Conservation (phyloP, 2,888 invertebrate species). For the Lumbricus terrestris region DNA sequence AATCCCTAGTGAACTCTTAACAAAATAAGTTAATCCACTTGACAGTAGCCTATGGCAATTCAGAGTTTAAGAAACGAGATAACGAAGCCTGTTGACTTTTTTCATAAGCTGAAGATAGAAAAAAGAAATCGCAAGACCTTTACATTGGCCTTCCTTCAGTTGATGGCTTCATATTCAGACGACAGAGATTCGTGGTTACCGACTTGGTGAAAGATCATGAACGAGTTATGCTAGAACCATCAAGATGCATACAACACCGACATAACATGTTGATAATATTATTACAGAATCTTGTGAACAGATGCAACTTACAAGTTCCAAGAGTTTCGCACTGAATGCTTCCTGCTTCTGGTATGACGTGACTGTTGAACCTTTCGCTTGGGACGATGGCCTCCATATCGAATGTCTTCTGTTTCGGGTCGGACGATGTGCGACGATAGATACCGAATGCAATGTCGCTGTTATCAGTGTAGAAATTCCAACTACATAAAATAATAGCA, state of each 20-base stretch:
- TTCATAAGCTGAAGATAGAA: too few species aligned
- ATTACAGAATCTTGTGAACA: background rate
- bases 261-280: too few species aligned
- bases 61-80: too few species aligned
- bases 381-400: conserved; percentile 63
- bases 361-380: conserved; percentile 73
- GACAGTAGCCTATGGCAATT: background rate
- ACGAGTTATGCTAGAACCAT: background rate
- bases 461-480: conserved; percentile 82
- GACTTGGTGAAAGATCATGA: too few species aligned
- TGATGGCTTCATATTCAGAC: too few species aligned
- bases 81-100: too few species aligned
- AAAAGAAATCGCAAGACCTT: too few species aligned
- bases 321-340: conserved; percentile 25
- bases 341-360: conserved; percentile 78
- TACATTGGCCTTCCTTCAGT: too few species aligned
- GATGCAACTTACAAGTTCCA: conserved; percentile 36
- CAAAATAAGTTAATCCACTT: background rate
- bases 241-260: background rate
- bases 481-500: conserved; percentile 66
- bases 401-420: conserved; percentile 30
- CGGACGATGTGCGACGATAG: conserved; percentile 50
- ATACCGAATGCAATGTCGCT: conserved; percentile 89
- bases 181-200: too few species aligned
- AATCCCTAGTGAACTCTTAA: background rate